Percentiles rank a stretch among this genome's conserved stretches.
Evolutionary conservation across 2,888 invertebrate genomes (phyloP).

Genomic region (Mimumesa dahlbomi): DNA sequence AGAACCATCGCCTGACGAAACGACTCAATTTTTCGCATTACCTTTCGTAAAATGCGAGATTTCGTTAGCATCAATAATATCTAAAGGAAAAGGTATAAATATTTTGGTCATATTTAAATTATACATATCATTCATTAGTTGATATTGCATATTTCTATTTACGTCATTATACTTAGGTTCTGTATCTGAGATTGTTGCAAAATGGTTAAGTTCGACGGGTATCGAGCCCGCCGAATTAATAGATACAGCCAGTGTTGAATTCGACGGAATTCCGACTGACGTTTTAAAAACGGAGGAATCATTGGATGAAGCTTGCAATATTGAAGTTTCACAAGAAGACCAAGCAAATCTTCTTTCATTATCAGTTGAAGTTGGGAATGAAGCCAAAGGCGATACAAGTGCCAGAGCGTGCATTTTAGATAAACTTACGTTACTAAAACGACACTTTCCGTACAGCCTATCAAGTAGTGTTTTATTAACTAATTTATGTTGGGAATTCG

Average conservation of each 20-base stretch:
- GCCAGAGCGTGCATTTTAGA: conserved; percentile 69
- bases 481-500: conserved; percentile 96
- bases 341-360: conserved; percentile 54
- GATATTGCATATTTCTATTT: too few relatives aligned
- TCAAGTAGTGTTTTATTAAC: conserved; percentile 89
- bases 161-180: conserved; percentile 84
- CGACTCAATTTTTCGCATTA: conserved; percentile 70
- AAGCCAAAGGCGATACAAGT: conserved; percentile 65
- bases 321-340: conserved; percentile 62
- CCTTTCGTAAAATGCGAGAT: conserved; percentile 73
- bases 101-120: not conserved
- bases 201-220: conserved; percentile 90
- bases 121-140: not conserved
- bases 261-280: conserved; percentile 68
- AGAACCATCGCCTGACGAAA: conserved; percentile 66
- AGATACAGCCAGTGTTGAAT: conserved; percentile 76
- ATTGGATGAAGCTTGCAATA: conserved; percentile 67
- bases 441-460: conserved; percentile 93
- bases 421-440: conserved; percentile 81
- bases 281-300: conserved; percentile 58
- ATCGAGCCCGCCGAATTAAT: conserved; percentile 83
- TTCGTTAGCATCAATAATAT: conserved; percentile 77
- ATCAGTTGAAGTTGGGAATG: conserved; percentile 68
- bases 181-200: conserved; percentile 93
- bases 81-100: conserved; percentile 78